phyloP scores from a whole-genome alignment of 92 coral and sea anemone species.

The Parazoanthus swiftii region DNA sequence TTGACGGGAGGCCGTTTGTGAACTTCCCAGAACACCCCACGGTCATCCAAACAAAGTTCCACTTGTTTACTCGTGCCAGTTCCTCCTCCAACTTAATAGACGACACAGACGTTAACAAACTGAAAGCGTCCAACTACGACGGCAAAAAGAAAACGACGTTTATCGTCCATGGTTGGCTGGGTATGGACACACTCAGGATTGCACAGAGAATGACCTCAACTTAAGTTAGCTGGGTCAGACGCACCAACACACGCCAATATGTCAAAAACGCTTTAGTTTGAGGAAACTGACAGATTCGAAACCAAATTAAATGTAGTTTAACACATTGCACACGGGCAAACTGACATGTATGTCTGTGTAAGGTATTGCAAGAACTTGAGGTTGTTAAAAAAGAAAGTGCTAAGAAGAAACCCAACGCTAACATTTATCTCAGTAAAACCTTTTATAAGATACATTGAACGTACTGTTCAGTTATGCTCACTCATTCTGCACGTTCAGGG shows the following conservation, averaged over 20 bases:
- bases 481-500: too few species aligned
- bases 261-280: too few species aligned
- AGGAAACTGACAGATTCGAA: too few species aligned
- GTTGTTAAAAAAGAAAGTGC: not conserved
- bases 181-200: constrained; percentile 21
- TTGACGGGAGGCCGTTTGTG: constrained; percentile 45
- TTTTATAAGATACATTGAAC: not conserved
- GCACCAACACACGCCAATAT: too few species aligned
- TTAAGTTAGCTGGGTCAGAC: not conserved
- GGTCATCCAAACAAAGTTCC: constrained; percentile 63
- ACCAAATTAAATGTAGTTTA: too few species aligned
- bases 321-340: too few species aligned
- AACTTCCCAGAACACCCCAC: constrained; percentile 61
- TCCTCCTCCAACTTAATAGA: constrained; percentile 49
- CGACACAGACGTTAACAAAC: constrained; percentile 55
- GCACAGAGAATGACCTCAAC: not conserved
- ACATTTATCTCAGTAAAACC: not conserved
- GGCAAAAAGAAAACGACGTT: constrained; percentile 55
- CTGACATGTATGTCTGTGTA: too few species aligned
- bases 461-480: too few species aligned
- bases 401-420: not conserved
- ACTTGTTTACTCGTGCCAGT: constrained; percentile 65
- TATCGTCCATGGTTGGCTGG: constrained; percentile 65
- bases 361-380: too few species aligned
- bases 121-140: constrained; percentile 55